These are phyloP conservation scores for Terrapene triunguis DNA, from an alignment of 2,113 vertebrate genomes.

Conservation along the genomic window DNA sequence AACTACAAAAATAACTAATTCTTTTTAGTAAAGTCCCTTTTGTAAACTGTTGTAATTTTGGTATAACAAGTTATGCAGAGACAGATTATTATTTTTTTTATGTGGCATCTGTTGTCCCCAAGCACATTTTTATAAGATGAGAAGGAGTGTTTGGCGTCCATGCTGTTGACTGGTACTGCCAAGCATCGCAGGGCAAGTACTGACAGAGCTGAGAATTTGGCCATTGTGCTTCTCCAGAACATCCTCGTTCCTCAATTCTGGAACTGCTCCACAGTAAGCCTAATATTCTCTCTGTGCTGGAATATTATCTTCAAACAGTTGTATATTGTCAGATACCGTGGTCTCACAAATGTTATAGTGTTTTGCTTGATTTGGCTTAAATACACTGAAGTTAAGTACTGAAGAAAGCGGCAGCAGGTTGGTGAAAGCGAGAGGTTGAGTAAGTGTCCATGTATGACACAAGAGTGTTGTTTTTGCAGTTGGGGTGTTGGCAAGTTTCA, in stretches of 20 bases:
- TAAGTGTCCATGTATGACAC: not conserved
- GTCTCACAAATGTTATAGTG: not conserved
- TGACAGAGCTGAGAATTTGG: not conserved
- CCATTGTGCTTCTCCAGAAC: not conserved
- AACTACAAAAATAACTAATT: not conserved
- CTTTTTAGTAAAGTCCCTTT: not conserved
- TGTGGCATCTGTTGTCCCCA: not conserved
- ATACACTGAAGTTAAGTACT: not conserved
- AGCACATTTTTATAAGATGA: not conserved
- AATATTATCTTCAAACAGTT: not conserved
- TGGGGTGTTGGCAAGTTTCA: not conserved
- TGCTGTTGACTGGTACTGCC: not conserved
- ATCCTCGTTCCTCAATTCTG: not conserved
- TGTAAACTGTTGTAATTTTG: not conserved
- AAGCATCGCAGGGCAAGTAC: not conserved
- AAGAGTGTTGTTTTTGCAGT: not conserved
- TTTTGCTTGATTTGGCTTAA: not conserved
- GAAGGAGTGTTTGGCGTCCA: not conserved
- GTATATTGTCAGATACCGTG: not conserved
- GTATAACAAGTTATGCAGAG: not conserved
- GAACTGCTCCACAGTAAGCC: not conserved
- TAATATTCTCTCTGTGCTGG: not conserved
- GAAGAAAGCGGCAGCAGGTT: not conserved
- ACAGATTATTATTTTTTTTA: not conserved
- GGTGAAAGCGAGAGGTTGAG: not conserved